These are phyloP conservation scores for Chloroceryle amazona DNA, from an alignment of 2,797 vertebrate species.

Conservation along the genomic window DNA sequence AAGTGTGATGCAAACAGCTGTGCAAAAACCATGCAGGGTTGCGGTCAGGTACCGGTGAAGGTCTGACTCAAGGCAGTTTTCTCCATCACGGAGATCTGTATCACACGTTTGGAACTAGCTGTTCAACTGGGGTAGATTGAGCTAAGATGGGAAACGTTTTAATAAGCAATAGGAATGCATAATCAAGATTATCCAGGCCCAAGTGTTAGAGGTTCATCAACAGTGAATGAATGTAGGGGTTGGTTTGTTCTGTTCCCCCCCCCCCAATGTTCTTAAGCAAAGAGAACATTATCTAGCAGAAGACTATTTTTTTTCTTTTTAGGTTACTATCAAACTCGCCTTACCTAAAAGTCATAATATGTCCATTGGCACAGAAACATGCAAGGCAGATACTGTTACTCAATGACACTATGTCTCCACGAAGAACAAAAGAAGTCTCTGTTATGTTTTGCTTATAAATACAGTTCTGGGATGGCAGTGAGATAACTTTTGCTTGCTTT, in stretches of 20 bases:
- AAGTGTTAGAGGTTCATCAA: background rate
- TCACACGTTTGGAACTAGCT: background rate
- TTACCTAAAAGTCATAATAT: slow-evolving; percentile 99
- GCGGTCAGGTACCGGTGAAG: background rate
- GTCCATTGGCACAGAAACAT: slow-evolving; percentile 98
- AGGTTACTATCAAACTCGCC: slow-evolving; percentile 19
- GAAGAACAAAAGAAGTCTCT: slow-evolving; percentile 96
- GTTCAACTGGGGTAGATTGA: background rate
- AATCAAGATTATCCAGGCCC: background rate
- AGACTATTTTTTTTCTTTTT: background rate
- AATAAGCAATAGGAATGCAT: background rate
- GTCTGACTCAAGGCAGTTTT: background rate
- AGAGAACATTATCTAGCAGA: background rate
- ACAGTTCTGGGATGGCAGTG: slow-evolving; percentile 95
- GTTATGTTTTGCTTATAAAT: slow-evolving; percentile 98
- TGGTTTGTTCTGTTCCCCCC: no score
- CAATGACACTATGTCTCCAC: slow-evolving; percentile 94
- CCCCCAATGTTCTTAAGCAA: background rate
- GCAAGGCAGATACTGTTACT: slow-evolving; percentile 92
- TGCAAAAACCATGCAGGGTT: background rate
- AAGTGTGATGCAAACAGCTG: background rate
- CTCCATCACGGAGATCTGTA: background rate
- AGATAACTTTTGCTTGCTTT: slow-evolving; percentile 98
- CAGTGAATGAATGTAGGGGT: no score
- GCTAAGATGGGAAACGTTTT: background rate